Base-by-base conservation (phyloP, 2,797 vertebrate genomes). In the Scyliorhinus canicula region DNA sequence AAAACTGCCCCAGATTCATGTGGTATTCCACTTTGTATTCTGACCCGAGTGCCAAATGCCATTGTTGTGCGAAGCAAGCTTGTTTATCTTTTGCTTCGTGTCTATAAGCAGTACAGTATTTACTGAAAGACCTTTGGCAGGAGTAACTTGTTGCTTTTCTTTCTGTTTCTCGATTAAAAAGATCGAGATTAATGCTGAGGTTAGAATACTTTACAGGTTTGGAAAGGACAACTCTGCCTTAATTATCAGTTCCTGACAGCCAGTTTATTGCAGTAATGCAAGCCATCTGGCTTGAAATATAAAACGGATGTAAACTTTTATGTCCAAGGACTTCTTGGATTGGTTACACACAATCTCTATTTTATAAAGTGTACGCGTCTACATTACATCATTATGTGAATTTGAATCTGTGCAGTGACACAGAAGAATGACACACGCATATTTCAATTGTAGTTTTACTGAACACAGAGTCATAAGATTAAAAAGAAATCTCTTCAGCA, bases 61-160 rank as follows among this genome's bases (percentile, higher is more conserved):
- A 93, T 3, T 31, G 55, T 94, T 94, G 2, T 31, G 67, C 1
- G 28, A 31, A 94, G 47, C 31, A n/a, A 74, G 47, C 16, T 47
- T 35, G 74, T 69, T 74, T 31, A 9, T 28, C 31, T n/a, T 74
- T 94, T 28, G 50, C 74, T 94, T 52, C 69, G 40, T 35, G 44
- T 44, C 47, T 52, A n/a, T 44, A 67, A 93, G 35, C 35, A 60
- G 16, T 74, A 16, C 47, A 55, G 14, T 69, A 52, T 52, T 74
- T 94, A 94, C 44, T 94, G 93, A 94, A 94, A 50, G 12, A 28
- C 26, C 1, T 88, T 47, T 94, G 93, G 12, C 47, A 52, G 93
- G 74, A 52, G 31, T n/a, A 94, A 52, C 28, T 74, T 60, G 35
- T 4, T 26, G 1, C 7, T 47, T 94, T 74, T 31, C 26, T 52